Conservation (phyloP, 2,113 vertebrate species). For the Etheostoma spectabile region DNA sequence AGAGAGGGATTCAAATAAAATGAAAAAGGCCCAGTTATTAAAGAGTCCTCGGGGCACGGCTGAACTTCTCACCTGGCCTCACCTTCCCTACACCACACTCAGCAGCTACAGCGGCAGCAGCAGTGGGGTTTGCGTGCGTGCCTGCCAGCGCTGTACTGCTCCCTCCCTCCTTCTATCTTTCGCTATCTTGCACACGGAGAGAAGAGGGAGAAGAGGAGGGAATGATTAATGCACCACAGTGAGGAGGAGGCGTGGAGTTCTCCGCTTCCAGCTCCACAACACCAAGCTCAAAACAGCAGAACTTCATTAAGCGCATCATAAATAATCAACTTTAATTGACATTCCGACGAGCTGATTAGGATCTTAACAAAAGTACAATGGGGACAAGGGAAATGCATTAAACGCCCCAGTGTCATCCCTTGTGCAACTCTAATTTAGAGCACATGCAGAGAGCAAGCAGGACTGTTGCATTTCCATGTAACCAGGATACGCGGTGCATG, state of each 20-base stretch:
- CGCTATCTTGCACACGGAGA: conserved; percentile 16
- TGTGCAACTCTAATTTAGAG: conserved; percentile 13
- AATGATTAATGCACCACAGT: conserved; percentile 53
- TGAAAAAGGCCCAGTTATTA: conserved; percentile 51
- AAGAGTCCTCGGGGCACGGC: conserved; percentile 32
- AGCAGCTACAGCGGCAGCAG: conserved; percentile 10
- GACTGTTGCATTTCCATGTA: conserved; percentile 46
- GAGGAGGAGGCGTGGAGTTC: conserved; percentile 52
- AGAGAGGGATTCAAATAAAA: conserved; percentile 33
- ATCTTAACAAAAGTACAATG: conserved; percentile 62
- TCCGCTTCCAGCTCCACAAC: conserved; percentile 34
- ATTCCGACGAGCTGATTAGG: conserved; percentile 65
- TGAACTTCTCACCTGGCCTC: conserved; percentile 61
- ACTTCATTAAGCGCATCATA: conserved; percentile 66
- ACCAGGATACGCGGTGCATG: conserved; percentile 37
- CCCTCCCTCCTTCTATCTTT: conserved; percentile 28
- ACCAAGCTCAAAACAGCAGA: conserved; percentile 56
- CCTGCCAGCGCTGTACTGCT: conserved; percentile 21
- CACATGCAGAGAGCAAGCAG: conserved; percentile 29
- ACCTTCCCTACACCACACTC: conserved; percentile 44
- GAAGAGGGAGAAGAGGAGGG: conserved; percentile 34
- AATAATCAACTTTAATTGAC: conserved; percentile 77
- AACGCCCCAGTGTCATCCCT: neutral
- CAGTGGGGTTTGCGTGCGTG: conserved; percentile 30
- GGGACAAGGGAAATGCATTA: conserved; percentile 62